A percentile compares a stretch with the other conserved stretches of the same genome.
Conservation (phyloP, 2,113 vertebrate species). For the Odontophorus gujanensis region DNA sequence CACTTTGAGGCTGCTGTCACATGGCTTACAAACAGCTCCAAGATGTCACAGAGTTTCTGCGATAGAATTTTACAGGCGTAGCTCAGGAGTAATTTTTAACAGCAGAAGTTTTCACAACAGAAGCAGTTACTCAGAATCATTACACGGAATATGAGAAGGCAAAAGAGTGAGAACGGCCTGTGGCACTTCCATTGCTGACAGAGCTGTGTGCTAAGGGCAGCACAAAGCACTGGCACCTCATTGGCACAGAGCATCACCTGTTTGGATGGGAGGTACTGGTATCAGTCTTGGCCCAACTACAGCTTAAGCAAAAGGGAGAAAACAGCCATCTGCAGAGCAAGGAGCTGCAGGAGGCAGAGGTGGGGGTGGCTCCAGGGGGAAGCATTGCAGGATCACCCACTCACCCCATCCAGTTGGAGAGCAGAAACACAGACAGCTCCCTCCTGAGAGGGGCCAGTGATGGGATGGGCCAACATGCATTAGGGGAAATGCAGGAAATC, state of each 20-base stretch:
- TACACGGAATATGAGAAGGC: not conserved
- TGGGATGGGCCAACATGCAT: too few relatives aligned
- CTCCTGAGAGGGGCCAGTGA: too few relatives aligned
- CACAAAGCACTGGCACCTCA: slow-evolving; percentile 5
- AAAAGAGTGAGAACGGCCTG: not conserved
- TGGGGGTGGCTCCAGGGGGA: slow-evolving; percentile 69
- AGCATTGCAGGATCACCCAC: not conserved
- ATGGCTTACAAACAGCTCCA: not conserved
- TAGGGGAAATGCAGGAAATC: too few relatives aligned
- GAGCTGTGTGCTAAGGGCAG: not conserved
- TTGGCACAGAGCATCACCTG: not conserved
- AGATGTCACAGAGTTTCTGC: not conserved
- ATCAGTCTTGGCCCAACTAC: slow-evolving; percentile 39
- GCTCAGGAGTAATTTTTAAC: not conserved
- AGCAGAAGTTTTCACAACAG: not conserved
- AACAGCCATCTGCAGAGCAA: slow-evolving; percentile 60
- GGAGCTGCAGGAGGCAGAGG: slow-evolving; percentile 72
- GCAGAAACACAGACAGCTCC: too few relatives aligned
- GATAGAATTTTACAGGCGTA: not conserved
- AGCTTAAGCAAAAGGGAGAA: slow-evolving; percentile 50
- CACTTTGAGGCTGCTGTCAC: not conserved
- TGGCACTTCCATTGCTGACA: not conserved
- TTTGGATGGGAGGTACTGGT: slow-evolving; percentile 42
- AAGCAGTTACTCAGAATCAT: not conserved
- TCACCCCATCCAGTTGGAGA: too few relatives aligned